phyloP scores from a whole-genome alignment of 1,140 invertebrate genomes.

The Rhynchophorus ferrugineus region DNA sequence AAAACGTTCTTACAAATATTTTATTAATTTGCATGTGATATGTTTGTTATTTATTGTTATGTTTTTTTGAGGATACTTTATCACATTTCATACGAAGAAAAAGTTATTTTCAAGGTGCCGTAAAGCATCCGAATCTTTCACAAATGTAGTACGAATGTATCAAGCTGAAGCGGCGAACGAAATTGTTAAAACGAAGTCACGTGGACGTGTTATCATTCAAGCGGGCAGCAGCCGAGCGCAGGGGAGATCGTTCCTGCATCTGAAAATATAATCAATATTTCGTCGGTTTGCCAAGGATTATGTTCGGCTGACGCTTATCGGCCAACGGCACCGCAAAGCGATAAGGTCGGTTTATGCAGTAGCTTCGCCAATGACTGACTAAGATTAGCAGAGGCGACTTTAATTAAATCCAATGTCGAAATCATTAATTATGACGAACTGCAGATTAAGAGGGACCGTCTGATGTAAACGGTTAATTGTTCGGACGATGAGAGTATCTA shows the following conservation, averaged over 20 bases:
- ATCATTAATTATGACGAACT: not conserved
- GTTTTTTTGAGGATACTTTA: no score
- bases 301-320: not conserved
- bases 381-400: not conserved
- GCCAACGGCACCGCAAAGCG: not conserved
- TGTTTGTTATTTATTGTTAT: no score
- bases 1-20: no score
- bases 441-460: no score
- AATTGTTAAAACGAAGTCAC: slow-evolving; percentile 4
- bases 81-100: no score
- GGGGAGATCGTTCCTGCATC: slow-evolving; percentile 1
- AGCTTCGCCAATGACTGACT: not conserved
- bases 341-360: not conserved
- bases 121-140: no score
- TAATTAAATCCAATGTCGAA: not conserved
- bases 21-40: no score
- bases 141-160: no score
- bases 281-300: not conserved
- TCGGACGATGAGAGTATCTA: no score
- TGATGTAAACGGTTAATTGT: no score
- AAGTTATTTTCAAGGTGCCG: no score
- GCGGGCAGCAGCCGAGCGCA: not conserved
- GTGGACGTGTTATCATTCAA: slow-evolving; percentile 1
- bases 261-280: slow-evolving; percentile 6
- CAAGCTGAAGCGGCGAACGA: no score